These are phyloP conservation scores for Brienomyrus longianalis DNA, from an alignment of 2,113 vertebrate species.

Conservation along the genomic window DNA sequence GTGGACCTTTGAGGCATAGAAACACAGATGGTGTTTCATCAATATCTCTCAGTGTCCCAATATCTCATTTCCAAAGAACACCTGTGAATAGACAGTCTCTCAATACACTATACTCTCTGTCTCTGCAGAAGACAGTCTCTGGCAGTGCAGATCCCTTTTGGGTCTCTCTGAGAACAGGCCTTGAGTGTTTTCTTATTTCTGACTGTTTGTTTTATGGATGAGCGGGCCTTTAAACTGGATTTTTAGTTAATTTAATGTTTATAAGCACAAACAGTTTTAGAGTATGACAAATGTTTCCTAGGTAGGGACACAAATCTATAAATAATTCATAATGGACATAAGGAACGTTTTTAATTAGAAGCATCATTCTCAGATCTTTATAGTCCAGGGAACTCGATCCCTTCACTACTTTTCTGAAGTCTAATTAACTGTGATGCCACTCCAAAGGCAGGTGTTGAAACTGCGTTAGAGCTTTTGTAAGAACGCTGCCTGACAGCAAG, in stretches of 20 bases:
- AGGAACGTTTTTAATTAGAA: conserved; percentile 1
- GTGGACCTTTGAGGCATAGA: not conserved
- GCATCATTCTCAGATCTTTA: conserved; percentile 3
- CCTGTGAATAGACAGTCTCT: not conserved
- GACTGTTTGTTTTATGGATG: not conserved
- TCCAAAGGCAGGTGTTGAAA: not conserved
- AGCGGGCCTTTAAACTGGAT: not conserved
- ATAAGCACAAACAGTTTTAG: not conserved
- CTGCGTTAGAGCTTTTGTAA: not conserved
- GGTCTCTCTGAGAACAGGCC: not conserved
- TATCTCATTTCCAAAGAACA: not conserved
- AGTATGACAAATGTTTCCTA: conserved; percentile 3
- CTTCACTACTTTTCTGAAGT: not conserved
- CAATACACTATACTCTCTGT: not conserved
- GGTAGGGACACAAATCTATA: not conserved
- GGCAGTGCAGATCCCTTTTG: not conserved
- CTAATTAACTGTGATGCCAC: not conserved
- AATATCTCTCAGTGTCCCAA: not conserved
- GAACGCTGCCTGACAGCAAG: not conserved
- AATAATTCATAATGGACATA: conserved; percentile 3
- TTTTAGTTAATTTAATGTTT: not conserved
- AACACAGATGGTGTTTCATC: not conserved
- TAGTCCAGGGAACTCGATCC: conserved; percentile 2
- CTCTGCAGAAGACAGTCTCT: not conserved
- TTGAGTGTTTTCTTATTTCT: not conserved